phyloP scores from a whole-genome alignment of 2,113 vertebrate species.

The Amazona vittata region DNA sequence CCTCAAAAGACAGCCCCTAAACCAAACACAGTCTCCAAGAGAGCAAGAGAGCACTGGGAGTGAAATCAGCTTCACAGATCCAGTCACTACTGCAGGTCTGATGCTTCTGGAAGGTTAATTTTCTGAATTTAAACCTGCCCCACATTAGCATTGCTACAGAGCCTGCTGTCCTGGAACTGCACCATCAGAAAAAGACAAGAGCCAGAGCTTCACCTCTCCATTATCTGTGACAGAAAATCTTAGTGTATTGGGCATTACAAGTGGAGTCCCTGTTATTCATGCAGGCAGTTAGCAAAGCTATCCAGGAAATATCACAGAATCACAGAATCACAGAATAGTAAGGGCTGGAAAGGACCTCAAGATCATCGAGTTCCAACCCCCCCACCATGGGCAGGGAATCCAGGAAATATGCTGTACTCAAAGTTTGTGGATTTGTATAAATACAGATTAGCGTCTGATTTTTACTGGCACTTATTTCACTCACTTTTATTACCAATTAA shows the following conservation, averaged over 20 bases:
- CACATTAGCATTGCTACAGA: neutral
- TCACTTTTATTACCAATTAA: neutral
- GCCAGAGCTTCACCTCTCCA: neutral
- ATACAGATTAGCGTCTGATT: neutral
- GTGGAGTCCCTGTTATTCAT: neutral
- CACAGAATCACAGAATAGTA: too few species aligned
- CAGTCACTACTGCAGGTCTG: neutral
- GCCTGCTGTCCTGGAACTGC: neutral
- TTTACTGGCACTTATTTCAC: neutral
- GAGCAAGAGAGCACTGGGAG: rapidly evolving
- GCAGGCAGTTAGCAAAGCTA: neutral
- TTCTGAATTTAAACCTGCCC: rapidly evolving
- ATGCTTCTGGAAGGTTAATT: neutral
- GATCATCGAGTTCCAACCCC: too few species aligned
- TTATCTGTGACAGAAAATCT: neutral
- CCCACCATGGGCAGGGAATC: too few species aligned
- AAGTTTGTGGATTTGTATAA: neutral
- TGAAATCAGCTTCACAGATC: neutral
- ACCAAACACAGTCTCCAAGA: neutral
- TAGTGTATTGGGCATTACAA: neutral
- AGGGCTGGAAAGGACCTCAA: too few species aligned
- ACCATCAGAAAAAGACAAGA: neutral
- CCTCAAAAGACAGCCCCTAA: rapidly evolving
- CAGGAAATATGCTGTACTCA: neutral
- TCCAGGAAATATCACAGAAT: neutral